Conservation (phyloP, 2,113 vertebrate species). For the Ibidorhyncha struthersii region DNA sequence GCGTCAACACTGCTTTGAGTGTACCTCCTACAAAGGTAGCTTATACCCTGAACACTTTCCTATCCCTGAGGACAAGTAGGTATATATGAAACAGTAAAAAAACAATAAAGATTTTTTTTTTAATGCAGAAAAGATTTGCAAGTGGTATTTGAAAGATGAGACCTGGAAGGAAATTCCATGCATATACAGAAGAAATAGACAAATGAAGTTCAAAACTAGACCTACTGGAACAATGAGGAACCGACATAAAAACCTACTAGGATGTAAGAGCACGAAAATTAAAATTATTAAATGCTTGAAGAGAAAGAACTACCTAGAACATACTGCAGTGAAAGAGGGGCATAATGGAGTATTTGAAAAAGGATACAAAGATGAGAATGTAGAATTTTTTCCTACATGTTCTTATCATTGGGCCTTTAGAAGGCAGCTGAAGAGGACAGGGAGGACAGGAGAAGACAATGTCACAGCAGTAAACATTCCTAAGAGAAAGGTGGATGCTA, state of each 20-base stretch:
- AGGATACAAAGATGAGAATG: background rate
- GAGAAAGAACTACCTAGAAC: background rate
- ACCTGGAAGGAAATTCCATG: background rate
- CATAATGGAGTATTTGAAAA: background rate
- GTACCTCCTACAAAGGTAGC: background rate
- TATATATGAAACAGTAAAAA: background rate
- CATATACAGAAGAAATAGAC: background rate
- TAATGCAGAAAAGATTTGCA: background rate
- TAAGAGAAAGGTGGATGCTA: background rate
- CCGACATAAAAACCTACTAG: background rate
- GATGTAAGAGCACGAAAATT: background rate
- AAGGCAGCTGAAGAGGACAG: background rate
- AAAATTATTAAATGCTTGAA: background rate
- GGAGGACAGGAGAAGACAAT: background rate
- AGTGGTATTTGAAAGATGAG: background rate
- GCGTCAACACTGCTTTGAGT: background rate
- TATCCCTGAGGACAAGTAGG: background rate
- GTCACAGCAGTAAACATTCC: background rate
- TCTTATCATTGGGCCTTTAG: background rate
- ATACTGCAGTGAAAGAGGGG: background rate
- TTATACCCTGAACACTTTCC: background rate
- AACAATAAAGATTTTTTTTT: background rate
- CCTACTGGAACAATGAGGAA: background rate
- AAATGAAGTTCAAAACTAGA: background rate
- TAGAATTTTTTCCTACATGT: background rate